Percentiles rank a stretch among this genome's conserved stretches.
Conservation (phyloP, 2,888 invertebrate species). For the Malthinus seriepunctatus region DNA sequence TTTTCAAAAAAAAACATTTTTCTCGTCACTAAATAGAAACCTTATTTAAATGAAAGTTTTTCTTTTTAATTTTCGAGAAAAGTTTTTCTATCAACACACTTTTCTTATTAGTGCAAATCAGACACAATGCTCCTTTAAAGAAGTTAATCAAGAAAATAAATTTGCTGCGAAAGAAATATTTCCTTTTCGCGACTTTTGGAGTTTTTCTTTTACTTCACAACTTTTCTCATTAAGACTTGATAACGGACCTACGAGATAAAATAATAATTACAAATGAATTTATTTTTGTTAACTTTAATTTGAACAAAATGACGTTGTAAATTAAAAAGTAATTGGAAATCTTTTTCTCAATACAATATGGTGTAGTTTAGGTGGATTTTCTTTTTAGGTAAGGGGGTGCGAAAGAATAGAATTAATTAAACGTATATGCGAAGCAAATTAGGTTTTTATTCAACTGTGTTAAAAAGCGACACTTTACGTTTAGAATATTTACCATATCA, state of each 20-base stretch:
- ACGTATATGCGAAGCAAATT: too few relatives aligned
- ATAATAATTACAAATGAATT: slow-evolving; percentile 36
- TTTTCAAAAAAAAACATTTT: slow-evolving; percentile 10
- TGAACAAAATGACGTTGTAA: slow-evolving; percentile 24
- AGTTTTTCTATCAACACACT: slow-evolving; percentile 11
- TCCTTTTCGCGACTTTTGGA: slow-evolving; percentile 46
- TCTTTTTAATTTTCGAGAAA: slow-evolving; percentile 11
- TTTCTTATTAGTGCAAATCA: slow-evolving; percentile 25
- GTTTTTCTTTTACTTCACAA: slow-evolving; percentile 45
- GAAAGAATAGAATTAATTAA: too few relatives aligned
- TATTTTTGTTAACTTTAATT: slow-evolving; percentile 36
- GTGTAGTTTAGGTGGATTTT: too few relatives aligned
- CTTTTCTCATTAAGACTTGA: slow-evolving; percentile 49
- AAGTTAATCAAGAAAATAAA: slow-evolving; percentile 49
- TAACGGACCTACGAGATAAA: slow-evolving; percentile 42
- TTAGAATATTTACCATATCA: too few relatives aligned
- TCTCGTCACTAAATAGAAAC: too few relatives aligned
- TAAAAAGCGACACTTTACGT: too few relatives aligned
- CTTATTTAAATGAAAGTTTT: slow-evolving; percentile 4
- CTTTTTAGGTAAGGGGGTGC: too few relatives aligned
- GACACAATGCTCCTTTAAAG: slow-evolving; percentile 34
- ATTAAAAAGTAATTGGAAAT: slow-evolving; percentile 27
- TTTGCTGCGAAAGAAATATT: slow-evolving; percentile 42
- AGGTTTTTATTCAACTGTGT: too few relatives aligned
- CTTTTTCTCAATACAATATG: slow-evolving; percentile 1